phyloP scores from a whole-genome alignment of 1,140 invertebrate species.

The Drosophila eugracilis region DNA sequence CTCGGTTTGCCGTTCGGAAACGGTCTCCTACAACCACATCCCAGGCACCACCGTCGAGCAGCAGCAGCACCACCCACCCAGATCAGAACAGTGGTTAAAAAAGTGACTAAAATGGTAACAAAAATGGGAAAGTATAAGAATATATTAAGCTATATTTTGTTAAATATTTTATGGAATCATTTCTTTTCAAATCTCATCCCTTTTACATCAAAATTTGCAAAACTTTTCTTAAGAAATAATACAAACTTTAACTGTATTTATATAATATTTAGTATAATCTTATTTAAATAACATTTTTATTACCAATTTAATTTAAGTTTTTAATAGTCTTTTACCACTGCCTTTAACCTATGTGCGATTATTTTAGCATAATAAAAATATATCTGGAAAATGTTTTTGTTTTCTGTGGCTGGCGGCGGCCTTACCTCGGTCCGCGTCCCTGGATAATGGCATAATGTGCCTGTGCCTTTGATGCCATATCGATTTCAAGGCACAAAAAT shows the following conservation, averaged over 20 bases:
- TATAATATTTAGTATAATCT: too few species aligned
- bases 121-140: background rate
- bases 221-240: too few species aligned
- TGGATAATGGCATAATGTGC: constrained; percentile 80
- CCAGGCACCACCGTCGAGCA: constrained; percentile 12
- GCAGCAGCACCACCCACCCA: constrained; percentile 46
- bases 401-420: constrained; percentile 49
- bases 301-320: too few species aligned
- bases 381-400: constrained; percentile 68
- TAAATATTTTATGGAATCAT: too few species aligned
- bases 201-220: too few species aligned
- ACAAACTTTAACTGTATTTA: too few species aligned
- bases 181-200: too few species aligned
- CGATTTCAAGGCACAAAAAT: constrained; percentile 78
- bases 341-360: constrained; percentile 70
- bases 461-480: constrained; percentile 76
- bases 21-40: constrained; percentile 37
- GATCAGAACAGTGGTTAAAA: constrained; percentile 25
- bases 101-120: background rate
- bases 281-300: background rate
- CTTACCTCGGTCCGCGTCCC: constrained; percentile 38
- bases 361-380: constrained; percentile 83
- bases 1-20: constrained; percentile 43
- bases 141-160: too few species aligned
- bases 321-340: constrained; percentile 6